phyloP scores from a whole-genome alignment of 1,140 invertebrate species.

The Streblospio benedicti region DNA sequence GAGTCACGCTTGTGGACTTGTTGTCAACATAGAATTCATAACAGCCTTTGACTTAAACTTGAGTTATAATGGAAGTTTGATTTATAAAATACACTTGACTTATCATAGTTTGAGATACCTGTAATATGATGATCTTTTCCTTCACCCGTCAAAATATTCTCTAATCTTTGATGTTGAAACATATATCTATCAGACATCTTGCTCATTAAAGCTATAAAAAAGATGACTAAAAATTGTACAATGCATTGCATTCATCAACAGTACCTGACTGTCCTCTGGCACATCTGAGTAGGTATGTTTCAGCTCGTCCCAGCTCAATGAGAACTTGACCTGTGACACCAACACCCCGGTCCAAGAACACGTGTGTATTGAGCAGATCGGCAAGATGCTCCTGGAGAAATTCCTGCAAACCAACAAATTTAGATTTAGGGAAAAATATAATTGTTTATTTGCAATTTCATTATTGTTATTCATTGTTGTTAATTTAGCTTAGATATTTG shows the following conservation, averaged over 20 bases:
- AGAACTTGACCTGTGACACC: conserved; percentile 53
- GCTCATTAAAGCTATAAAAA: too few species aligned
- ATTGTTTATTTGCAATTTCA: neutral
- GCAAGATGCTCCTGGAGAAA: conserved; percentile 51
- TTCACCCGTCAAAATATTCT: too few species aligned
- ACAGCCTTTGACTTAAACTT: too few species aligned
- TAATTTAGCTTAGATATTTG: too few species aligned
- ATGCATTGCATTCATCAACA: neutral
- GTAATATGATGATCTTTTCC: too few species aligned
- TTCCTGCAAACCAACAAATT: conserved; percentile 43
- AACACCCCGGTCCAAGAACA: conserved; percentile 53
- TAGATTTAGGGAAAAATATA: neutral
- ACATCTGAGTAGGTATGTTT: conserved; percentile 52
- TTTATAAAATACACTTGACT: too few species aligned
- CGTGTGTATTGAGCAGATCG: conserved; percentile 54
- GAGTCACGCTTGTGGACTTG: too few species aligned
- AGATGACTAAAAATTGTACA: conserved; percentile 49
- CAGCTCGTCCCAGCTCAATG: conserved; percentile 56
- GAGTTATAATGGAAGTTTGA: too few species aligned
- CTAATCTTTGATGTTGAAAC: too few species aligned
- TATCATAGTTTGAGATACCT: too few species aligned
- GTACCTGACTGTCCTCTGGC: conserved; percentile 32
- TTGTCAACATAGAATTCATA: too few species aligned
- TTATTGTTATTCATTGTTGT: neutral
- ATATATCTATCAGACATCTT: too few species aligned